Conservation (phyloP, 1,140 invertebrate species). For the Pararge aegeria region DNA sequence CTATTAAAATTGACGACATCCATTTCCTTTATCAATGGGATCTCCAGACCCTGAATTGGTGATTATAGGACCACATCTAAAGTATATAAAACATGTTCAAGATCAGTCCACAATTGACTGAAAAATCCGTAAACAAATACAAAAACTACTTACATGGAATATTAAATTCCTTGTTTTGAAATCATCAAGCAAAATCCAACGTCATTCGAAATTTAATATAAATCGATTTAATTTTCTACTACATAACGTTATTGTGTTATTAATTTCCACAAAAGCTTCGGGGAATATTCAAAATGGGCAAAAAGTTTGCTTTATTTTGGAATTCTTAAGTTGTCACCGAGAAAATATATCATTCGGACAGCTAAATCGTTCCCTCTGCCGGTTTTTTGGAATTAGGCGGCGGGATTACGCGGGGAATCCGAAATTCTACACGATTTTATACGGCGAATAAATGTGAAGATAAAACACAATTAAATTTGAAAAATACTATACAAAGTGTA, state of each 20-base stretch:
- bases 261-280: not conserved
- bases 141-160: too few relatives aligned
- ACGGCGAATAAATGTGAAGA: not conserved
- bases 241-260: not conserved
- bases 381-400: slow-evolving; percentile 17
- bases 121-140: too few relatives aligned
- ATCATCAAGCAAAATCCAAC: too few relatives aligned
- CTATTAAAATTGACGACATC: too few relatives aligned
- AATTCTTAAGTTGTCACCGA: slow-evolving; percentile 49
- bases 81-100: too few relatives aligned
- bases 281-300: not conserved
- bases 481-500: not conserved
- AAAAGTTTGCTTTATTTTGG: slow-evolving; percentile 18
- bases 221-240: too few relatives aligned
- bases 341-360: slow-evolving; percentile 57
- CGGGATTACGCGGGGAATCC: slow-evolving; percentile 4
- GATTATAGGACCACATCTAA: too few relatives aligned
- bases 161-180: too few relatives aligned
- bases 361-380: slow-evolving; percentile 41
- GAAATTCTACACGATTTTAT: slow-evolving; percentile 10
- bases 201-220: too few relatives aligned
- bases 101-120: too few relatives aligned
- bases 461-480: slow-evolving; percentile 2
- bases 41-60: too few relatives aligned
- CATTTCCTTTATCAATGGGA: too few relatives aligned